A percentile compares a stretch with the other conserved stretches of the same genome.
Evolutionary conservation across 2,888 invertebrate species (phyloP).

Genomic region (Oxyteleia sp.): DNA sequence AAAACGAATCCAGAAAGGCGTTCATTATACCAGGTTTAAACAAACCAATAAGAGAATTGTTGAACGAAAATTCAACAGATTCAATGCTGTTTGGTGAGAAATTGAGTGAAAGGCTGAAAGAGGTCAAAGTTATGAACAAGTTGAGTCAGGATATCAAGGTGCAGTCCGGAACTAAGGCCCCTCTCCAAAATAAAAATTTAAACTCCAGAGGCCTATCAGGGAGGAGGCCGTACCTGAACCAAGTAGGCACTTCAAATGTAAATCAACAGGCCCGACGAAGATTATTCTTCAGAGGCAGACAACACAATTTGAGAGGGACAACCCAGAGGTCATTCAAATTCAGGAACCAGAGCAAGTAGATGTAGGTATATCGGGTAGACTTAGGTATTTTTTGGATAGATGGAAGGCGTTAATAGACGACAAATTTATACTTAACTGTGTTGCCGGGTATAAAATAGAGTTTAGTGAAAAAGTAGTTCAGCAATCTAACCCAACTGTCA

Average conservation of each 20-base stretch:
- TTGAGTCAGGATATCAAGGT: background rate
- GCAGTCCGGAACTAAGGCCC: background rate
- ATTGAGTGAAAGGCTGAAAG: background rate
- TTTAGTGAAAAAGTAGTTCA: background rate
- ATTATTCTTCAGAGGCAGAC: conserved; percentile 9
- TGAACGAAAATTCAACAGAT: conserved; percentile 15
- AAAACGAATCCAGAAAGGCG: conserved; percentile 30
- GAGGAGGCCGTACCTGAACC: background rate
- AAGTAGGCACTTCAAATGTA: background rate
- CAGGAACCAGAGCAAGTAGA: background rate
- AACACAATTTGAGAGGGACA: background rate
- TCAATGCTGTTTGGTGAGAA: conserved; percentile 23
- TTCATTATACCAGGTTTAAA: conserved; percentile 23
- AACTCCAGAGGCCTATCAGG: conserved; percentile 1
- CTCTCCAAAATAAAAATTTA: background rate
- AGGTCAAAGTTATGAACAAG: background rate
- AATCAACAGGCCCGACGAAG: background rate
- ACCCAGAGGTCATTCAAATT: too few relatives aligned
- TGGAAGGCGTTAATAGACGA: conserved; percentile 33
- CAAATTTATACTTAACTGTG: conserved; percentile 23
- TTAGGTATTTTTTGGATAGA: conserved; percentile 16
- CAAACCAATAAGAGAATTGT: conserved; percentile 8
- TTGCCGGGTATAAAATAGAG: conserved; percentile 29
- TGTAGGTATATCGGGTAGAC: conserved; percentile 35
- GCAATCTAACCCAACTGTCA: background rate